phyloP scores from a whole-genome alignment of 2,888 invertebrate genomes.

The Acanthococcus lagerstroemiae region DNA sequence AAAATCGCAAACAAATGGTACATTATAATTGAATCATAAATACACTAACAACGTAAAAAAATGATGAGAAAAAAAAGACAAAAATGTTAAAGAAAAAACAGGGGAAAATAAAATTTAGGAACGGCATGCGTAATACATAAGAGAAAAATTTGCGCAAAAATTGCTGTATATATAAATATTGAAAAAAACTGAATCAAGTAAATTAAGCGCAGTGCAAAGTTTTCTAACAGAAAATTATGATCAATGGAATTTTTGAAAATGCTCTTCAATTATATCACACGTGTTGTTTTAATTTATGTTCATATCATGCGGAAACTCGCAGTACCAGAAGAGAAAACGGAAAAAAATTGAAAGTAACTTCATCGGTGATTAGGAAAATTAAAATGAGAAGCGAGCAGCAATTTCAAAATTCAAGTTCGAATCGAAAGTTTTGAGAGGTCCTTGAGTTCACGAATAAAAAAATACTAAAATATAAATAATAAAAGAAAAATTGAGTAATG shows the following conservation, averaged over 20 bases:
- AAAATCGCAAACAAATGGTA: no score
- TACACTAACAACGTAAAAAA: constrained; percentile 19
- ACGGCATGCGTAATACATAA: constrained; percentile 21
- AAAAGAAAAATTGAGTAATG: constrained; percentile 31
- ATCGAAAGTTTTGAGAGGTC: constrained; percentile 46
- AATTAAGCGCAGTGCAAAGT: constrained; percentile 28
- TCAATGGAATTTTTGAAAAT: neutral
- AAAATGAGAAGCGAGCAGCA: no score
- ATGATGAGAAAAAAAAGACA: constrained; percentile 9
- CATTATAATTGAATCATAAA: neutral
- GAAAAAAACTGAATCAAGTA: constrained; percentile 14
- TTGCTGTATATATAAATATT: constrained; percentile 15
- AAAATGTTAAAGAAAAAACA: constrained; percentile 16
- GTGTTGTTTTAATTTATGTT: no score
- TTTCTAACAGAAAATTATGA: constrained; percentile 6
- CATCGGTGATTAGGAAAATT: no score
- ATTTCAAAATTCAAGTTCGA: neutral
- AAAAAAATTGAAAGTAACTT: no score
- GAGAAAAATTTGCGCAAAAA: constrained; percentile 23
- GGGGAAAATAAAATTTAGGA: constrained; percentile 18
- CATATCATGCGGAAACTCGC: no score
- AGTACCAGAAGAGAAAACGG: no score
- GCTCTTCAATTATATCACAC: neutral
- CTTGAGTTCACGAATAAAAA: constrained; percentile 38
- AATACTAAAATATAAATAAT: constrained; percentile 32